Base-by-base conservation (phyloP, 2,797 vertebrate species). In the Syncerus caffer region DNA sequence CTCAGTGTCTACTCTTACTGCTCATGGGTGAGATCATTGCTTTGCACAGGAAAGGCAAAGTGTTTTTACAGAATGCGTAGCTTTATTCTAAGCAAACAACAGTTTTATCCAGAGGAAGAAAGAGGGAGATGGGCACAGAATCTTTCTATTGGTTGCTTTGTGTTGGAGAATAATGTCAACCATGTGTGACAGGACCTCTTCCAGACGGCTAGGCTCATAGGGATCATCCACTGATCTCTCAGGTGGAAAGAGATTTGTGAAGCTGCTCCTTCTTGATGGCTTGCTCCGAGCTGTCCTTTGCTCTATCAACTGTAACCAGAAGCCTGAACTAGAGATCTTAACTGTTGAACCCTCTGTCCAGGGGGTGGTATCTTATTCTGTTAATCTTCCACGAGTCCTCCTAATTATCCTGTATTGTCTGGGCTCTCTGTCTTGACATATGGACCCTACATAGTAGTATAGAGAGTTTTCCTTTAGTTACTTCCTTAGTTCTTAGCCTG, bases 1-100 rank as follows among this genome's bases (percentile, higher is more conserved):
- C 11, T 95, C 47, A 71, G 23, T 7, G 50, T 86, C 34, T 31
- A 15, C 60, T 29, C 82, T 94, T 78, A 47, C 34, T 58, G 23
- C 53, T 79, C 31, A 16, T 71, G 62, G 17, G 16, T 88, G 62
- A 90, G 83, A 85, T 50, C 15, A 82, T 25, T 90, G 53, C 34
- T 93, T 93, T 85, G 57, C 38, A 57, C 14, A 31, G 19, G 58
- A 96, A 90, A 90, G 80, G 23, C 82, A 60, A 95, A 53, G 14
- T 64, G 83, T 85, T 38, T 45, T 25, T 42, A 51, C 1, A 79
- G 45, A 95, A 85, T 78, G 31, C 79, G 47, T 42, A 95, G 29
- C 88, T 97, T 90, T 93, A 60, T 47, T 92, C 29, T 78, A 78
- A 88, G 57, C 45, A 89, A 96, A 94, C 34, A 15, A 62, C 62